A percentile compares a stretch with the other conserved stretches of the same genome.
These are phyloP conservation scores for Phlogophora meticulosa DNA, from an alignment of 2,888 invertebrate genomes.

Conservation along the genomic window DNA sequence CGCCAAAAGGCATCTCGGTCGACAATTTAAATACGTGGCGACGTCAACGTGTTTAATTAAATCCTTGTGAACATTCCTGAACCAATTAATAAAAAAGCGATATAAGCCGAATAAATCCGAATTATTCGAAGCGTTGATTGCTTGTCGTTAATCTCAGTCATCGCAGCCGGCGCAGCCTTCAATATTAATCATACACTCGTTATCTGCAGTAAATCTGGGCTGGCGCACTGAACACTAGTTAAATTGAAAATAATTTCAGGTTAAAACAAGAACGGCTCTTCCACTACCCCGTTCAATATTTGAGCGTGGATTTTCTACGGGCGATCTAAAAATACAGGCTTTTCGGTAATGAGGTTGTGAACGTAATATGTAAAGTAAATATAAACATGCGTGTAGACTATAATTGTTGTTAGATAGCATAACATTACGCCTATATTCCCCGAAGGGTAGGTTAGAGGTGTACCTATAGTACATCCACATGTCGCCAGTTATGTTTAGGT, in stretches of 20 bases:
- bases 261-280: slow-evolving; percentile 59
- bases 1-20: slow-evolving; percentile 12
- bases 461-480: too few relatives aligned
- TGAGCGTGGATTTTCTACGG: slow-evolving; percentile 47
- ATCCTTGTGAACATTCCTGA: slow-evolving; percentile 56
- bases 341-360: slow-evolving; percentile 32
- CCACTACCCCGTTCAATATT: slow-evolving; percentile 56
- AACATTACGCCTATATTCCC: too few relatives aligned
- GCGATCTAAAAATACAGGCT: slow-evolving; percentile 34
- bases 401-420: too few relatives aligned
- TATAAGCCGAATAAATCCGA: slow-evolving; percentile 74
- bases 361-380: slow-evolving; percentile 33
- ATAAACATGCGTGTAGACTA: slow-evolving; percentile 10
- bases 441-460: too few relatives aligned
- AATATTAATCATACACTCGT: slow-evolving; percentile 84
- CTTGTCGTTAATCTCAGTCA: slow-evolving; percentile 83
- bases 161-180: slow-evolving; percentile 74
- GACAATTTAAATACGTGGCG: slow-evolving; percentile 31
- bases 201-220: slow-evolving; percentile 78
- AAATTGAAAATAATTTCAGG: slow-evolving; percentile 77
- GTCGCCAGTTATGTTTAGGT: too few relatives aligned
- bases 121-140: slow-evolving; percentile 81
- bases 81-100: slow-evolving; percentile 67
- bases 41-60: slow-evolving; percentile 57
- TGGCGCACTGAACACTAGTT: slow-evolving; percentile 71